Evolutionary conservation across 2,113 vertebrate genomes (phyloP).

Genomic region (Macrotus californicus): DNA sequence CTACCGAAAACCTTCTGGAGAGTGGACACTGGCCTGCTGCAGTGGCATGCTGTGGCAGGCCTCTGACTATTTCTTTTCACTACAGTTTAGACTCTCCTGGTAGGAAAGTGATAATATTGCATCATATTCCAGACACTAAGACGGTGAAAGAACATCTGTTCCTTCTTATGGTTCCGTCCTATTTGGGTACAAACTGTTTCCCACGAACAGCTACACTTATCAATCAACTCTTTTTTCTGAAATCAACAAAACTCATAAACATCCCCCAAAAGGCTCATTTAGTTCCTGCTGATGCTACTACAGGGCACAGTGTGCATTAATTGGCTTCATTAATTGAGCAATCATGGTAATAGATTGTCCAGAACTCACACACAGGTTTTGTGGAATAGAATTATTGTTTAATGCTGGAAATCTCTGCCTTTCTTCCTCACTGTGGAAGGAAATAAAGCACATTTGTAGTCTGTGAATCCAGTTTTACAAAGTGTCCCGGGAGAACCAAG

Average conservation of each 20-base stretch:
- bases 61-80: not conserved
- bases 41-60: too few species aligned
- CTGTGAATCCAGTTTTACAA: not conserved
- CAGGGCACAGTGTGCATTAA: not conserved
- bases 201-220: not conserved
- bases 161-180: not conserved
- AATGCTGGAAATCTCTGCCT: not conserved
- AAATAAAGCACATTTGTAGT: not conserved
- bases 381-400: not conserved
- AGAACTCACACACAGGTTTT: not conserved
- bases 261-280: not conserved
- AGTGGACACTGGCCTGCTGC: not conserved
- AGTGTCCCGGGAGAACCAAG: not conserved
- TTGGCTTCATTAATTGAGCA: slow-evolving; percentile 32
- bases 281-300: not conserved
- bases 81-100: not conserved
- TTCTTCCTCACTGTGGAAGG: not conserved
- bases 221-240: not conserved
- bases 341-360: not conserved
- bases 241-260: not conserved
- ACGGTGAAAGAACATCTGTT: not conserved
- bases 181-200: not conserved
- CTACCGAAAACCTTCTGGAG: not conserved
- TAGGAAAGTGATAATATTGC: not conserved
- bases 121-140: not conserved